These are phyloP conservation scores for Tribolium castaneum DNA, from an alignment of 1,140 invertebrate genomes.

Conservation along the genomic window DNA sequence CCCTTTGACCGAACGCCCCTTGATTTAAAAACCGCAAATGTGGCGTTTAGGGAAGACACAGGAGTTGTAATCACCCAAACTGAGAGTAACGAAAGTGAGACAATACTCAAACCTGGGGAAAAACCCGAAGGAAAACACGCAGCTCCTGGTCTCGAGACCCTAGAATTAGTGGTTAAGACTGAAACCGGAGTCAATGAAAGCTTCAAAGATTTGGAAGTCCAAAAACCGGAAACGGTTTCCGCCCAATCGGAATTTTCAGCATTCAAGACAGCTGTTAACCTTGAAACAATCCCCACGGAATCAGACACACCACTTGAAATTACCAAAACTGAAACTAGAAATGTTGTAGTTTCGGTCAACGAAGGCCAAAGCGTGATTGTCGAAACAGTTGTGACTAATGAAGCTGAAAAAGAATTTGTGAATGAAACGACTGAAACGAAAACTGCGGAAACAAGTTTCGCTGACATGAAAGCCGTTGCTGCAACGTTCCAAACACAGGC, in stretches of 20 bases:
- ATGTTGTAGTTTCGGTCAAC: conserved; percentile 68
- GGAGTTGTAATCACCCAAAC: conserved; percentile 50
- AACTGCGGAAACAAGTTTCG: conserved; percentile 53
- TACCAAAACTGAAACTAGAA: conserved; percentile 64
- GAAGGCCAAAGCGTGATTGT: conserved; percentile 70
- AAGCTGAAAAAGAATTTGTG: conserved; percentile 69
- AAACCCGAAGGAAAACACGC: conserved; percentile 59
- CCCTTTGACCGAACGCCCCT: conserved; percentile 53
- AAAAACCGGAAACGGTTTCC: conserved; percentile 66
- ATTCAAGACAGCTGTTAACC: conserved; percentile 64
- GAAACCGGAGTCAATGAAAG: conserved; percentile 65
- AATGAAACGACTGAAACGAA: conserved; percentile 63
- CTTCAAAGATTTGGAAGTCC: conserved; percentile 66
- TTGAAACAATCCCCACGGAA: conserved; percentile 62
- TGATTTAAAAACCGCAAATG: conserved; percentile 55
- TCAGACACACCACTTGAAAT: conserved; percentile 57
- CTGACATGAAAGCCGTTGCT: conserved; percentile 48
- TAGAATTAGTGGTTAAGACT: conserved; percentile 64
- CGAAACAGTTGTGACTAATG: conserved; percentile 67
- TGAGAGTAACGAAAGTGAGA: conserved; percentile 15
- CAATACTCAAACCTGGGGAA: conserved; percentile 18
- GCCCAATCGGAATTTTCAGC: conserved; percentile 64
- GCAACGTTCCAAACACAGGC: conserved; percentile 44
- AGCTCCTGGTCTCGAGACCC: conserved; percentile 54
- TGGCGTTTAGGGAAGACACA: conserved; percentile 56